These are phyloP conservation scores for Parambassis ranga DNA, from an alignment of 2,797 vertebrate species.

Conservation along the genomic window DNA sequence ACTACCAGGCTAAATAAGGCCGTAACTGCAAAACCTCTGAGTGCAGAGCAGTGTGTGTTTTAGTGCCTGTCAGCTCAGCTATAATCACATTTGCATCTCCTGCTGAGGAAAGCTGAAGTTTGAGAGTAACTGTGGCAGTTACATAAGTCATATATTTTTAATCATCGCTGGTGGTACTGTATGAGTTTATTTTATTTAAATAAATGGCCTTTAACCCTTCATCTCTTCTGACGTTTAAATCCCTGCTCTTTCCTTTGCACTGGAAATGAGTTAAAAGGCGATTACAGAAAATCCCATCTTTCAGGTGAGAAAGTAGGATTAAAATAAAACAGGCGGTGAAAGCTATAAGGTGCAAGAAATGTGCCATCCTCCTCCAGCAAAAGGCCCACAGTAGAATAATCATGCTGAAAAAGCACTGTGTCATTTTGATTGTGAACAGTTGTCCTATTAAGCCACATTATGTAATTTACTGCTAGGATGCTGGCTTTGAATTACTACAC, in stretches of 20 bases:
- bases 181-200: too few relatives aligned
- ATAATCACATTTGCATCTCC: neutral
- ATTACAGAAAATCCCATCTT: constrained; percentile 19
- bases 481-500: neutral
- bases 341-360: neutral
- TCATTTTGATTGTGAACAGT: neutral
- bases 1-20: neutral
- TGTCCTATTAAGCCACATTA: constrained; percentile 6
- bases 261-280: neutral
- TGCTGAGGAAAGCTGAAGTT: neutral
- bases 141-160: neutral
- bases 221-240: neutral
- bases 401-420: neutral
- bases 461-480: neutral
- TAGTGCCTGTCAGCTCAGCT: neutral
- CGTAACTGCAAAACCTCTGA: neutral
- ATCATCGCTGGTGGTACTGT: neutral
- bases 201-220: neutral
- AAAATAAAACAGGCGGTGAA: neutral
- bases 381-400: neutral
- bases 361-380: neutral
- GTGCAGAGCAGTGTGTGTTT: too few relatives aligned
- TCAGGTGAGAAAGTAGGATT: constrained; percentile 25
- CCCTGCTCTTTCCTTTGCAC: neutral
- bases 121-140: neutral